A percentile compares a stretch with the other conserved stretches of the same genome.
Conservation (phyloP, 2,797 vertebrate genomes). For the Iguana delicatissima region DNA sequence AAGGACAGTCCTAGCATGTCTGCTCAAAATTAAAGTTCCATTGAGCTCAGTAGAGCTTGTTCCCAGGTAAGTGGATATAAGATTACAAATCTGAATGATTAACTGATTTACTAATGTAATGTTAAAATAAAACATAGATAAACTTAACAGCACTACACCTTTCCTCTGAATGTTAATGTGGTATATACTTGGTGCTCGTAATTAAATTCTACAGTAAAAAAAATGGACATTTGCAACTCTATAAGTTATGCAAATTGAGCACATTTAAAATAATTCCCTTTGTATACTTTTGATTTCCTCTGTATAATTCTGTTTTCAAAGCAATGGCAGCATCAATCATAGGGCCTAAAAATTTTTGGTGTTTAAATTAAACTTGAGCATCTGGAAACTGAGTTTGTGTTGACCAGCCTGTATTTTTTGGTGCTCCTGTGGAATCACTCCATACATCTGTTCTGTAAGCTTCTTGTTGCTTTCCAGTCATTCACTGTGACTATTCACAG, state of each 20-base stretch:
- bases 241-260: not conserved
- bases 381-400: not conserved
- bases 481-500: not conserved
- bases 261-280: too few species aligned
- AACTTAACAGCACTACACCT: not conserved
- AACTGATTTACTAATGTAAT: not conserved
- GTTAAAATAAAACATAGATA: not conserved
- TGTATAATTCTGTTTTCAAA: not conserved
- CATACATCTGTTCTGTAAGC: constrained; percentile 28
- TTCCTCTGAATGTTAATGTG: not conserved
- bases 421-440: not conserved
- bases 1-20: not conserved
- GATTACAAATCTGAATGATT: not conserved
- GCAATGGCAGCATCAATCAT: not conserved
- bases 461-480: constrained; percentile 32
- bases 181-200: not conserved
- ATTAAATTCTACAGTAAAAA: not conserved
- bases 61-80: not conserved
- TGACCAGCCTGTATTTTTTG: not conserved
- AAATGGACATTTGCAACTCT: not conserved
- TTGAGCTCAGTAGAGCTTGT: not conserved
- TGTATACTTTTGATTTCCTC: not conserved
- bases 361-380: not conserved
- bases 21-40: not conserved
- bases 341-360: not conserved